Conservation (phyloP, 2,113 vertebrate genomes). For the Myotis lucifugus region DNA sequence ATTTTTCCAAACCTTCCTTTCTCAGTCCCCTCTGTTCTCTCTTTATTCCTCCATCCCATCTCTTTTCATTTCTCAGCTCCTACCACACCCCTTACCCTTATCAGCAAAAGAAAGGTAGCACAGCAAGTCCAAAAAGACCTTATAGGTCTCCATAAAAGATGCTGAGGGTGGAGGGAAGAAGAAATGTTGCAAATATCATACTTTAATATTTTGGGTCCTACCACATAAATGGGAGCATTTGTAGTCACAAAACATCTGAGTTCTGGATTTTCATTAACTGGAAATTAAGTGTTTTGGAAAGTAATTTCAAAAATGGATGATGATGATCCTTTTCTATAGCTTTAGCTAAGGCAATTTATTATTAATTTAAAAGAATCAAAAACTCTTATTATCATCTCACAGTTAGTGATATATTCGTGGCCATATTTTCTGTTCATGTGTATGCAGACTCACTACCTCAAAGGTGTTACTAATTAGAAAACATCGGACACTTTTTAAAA, state of each 20-base stretch:
- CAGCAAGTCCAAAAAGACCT: background rate
- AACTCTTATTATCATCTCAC: background rate
- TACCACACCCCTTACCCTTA: background rate
- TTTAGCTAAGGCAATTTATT: constrained; percentile 32
- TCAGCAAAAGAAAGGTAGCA: background rate
- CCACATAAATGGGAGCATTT: background rate
- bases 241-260: background rate
- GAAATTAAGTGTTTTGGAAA: constrained; percentile 47
- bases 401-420: background rate
- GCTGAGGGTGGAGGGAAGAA: background rate
- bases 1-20: background rate
- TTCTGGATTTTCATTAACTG: constrained; percentile 15
- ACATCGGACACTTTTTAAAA: background rate
- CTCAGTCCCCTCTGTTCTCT: background rate
- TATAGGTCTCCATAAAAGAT: background rate
- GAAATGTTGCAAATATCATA: background rate
- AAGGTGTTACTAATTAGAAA: constrained; percentile 21
- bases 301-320: constrained; percentile 39
- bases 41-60: background rate
- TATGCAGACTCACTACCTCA: background rate
- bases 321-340: background rate
- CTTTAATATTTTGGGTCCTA: background rate
- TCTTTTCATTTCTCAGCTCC: background rate
- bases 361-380: constrained; percentile 43
- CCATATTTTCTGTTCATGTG: background rate